These are phyloP conservation scores for Antigone vipio DNA, from an alignment of 2,113 vertebrate genomes.

Conservation along the genomic window DNA sequence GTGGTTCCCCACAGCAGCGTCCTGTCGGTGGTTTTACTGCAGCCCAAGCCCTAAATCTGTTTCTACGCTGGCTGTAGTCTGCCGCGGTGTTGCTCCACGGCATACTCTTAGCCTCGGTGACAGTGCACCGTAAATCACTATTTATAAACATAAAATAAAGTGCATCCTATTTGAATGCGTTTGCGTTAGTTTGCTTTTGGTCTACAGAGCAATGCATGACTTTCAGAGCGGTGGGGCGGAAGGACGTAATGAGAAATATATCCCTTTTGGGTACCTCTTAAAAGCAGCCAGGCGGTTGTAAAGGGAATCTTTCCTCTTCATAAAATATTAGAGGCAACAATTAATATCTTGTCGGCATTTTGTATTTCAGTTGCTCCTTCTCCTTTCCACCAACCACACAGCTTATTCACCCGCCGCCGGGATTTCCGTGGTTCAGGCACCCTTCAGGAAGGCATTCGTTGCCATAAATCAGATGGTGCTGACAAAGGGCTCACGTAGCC, in stretches of 20 bases:
- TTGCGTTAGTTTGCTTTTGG: background rate
- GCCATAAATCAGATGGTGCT: background rate
- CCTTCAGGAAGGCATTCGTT: background rate
- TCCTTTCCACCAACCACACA: background rate
- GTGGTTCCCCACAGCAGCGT: background rate
- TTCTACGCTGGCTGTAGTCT: background rate
- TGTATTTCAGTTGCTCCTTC: background rate
- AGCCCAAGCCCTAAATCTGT: background rate
- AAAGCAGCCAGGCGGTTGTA: background rate
- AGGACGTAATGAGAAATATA: background rate
- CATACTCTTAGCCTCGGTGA: rapidly evolving
- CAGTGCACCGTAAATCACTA: background rate
- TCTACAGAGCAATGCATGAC: background rate
- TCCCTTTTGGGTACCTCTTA: background rate
- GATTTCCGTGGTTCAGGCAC: background rate
- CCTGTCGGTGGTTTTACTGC: background rate
- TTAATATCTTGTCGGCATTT: constrained; percentile 1
- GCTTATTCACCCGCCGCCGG: background rate
- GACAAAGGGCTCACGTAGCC: background rate
- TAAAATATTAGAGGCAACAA: constrained; percentile 41
- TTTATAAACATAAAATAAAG: background rate
- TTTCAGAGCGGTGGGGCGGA: background rate
- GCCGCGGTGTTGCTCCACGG: background rate
- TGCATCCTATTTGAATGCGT: background rate
- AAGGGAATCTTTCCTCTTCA: constrained; percentile 25